Conservation (phyloP, 2,888 invertebrate species). For the Aphodius sticticus region DNA sequence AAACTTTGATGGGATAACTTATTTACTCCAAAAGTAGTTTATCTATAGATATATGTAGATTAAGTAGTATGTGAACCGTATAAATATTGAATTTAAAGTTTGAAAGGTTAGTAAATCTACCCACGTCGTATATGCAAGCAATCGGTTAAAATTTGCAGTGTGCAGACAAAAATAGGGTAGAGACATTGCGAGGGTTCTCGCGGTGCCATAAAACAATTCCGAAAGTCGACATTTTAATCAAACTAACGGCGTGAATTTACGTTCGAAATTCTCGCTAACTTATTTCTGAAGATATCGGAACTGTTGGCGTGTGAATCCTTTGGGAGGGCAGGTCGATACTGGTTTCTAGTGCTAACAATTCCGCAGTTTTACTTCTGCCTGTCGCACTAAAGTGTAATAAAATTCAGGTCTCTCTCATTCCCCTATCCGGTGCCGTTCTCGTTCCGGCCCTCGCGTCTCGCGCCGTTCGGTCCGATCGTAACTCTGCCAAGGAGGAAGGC, state of each 20-base stretch:
- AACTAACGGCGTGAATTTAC: slow-evolving; percentile 43
- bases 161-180: background rate
- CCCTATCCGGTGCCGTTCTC: slow-evolving; percentile 29
- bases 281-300: slow-evolving; percentile 58
- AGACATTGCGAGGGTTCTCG: slow-evolving; percentile 16
- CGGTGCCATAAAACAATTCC: slow-evolving; percentile 32
- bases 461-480: slow-evolving; percentile 20
- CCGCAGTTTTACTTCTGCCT: slow-evolving; percentile 61
- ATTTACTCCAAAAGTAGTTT: too few species aligned
- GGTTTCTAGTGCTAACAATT: slow-evolving; percentile 61
- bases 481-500: background rate
- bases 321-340: slow-evolving; percentile 59
- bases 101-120: background rate
- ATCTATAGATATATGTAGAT: background rate
- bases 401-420: slow-evolving; percentile 52
- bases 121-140: background rate
- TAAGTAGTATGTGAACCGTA: too few species aligned
- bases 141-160: background rate
- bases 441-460: slow-evolving; percentile 16
- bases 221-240: slow-evolving; percentile 44
- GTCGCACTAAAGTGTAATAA: slow-evolving; percentile 62
- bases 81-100: background rate
- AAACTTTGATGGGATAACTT: too few species aligned
- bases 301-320: slow-evolving; percentile 58
- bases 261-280: slow-evolving; percentile 49